Evolutionary conservation across 2,888 invertebrate genomes (phyloP), one percentile per base, ranked within the genome.

Genomic region (Cryptophagus acutangulus): DNA sequence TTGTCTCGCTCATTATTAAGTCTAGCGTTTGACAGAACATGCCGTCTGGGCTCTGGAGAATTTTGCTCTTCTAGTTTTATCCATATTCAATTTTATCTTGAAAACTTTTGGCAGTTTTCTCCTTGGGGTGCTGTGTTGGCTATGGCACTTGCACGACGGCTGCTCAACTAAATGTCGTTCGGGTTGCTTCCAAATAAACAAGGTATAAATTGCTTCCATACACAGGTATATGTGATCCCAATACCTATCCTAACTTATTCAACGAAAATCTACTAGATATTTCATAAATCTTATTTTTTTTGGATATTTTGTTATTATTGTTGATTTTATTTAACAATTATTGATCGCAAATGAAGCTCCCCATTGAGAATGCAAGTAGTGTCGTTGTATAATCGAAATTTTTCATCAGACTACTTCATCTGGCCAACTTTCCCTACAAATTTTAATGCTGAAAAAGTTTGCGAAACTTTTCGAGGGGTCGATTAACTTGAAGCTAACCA

Each of bases 381-480:
- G 12, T 26, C 12, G 26, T 26, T 13, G 26, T 4, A n/a, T n/a
- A 26, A 26, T 13, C 26, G 20, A 4, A 26, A n/a, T 12, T 26
- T 26, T n/a, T n/a, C 26, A 26, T 51, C 57, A n/a, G 49, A 54
- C 50, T 55, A 57, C 60, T 63, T 60, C 62, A 60, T 63, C 59
- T 59, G 59, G 52, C 59, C 61, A 65, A 66, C 65, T 65, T 66
- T 63, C 63, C 65, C 63, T 59, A 61, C 67, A 65, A 67, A 66
- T 66, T 67, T 66, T 66, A 66, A 64, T 65, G 66, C 63, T 58
- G 66, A 67, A 69, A 69, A 69, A 69, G 67, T 69, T 67, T 63
- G 56, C 53, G 61, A 63, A 68, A 65, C 64, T 67, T 66, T 66
- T 54, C 63, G 66, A 66, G 65, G 67, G 68, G 66, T 67, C 66